Percentiles rank a stretch among this genome's conserved stretches.
phyloP scores from a whole-genome alignment of 1,140 invertebrate species.

The Potamilus streckersoni region DNA sequence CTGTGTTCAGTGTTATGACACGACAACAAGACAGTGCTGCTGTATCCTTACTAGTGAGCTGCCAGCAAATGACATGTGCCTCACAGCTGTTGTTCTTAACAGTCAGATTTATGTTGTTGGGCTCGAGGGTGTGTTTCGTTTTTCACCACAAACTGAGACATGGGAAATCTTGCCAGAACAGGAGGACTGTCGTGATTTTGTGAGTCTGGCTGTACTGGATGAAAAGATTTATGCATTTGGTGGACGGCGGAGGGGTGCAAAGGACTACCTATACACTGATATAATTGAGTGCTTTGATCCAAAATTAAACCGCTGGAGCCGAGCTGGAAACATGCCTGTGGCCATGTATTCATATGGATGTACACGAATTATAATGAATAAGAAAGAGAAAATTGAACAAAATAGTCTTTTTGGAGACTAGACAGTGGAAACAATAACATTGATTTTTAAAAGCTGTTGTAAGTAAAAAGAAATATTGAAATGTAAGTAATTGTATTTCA shows the following conservation, averaged over 20 bases:
- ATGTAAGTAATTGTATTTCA: too few relatives aligned
- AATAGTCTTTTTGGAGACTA: too few relatives aligned
- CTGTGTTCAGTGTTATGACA: constrained; percentile 60
- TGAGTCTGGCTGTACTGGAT: constrained; percentile 60
- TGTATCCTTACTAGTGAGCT: constrained; percentile 42
- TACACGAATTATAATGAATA: constrained; percentile 53
- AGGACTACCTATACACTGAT: constrained; percentile 60
- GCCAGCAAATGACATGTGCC: constrained; percentile 62
- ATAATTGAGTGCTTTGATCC: constrained; percentile 59
- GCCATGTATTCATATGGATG: constrained; percentile 64
- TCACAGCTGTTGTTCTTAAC: constrained; percentile 57
- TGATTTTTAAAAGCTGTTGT: too few relatives aligned
- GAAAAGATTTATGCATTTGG: constrained; percentile 60
- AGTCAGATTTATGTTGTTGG: constrained; percentile 58
- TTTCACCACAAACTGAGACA: constrained; percentile 43
- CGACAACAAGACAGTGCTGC: constrained; percentile 41
- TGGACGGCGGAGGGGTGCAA: constrained; percentile 55
- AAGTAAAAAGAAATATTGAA: too few relatives aligned
- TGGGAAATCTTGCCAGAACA: constrained; percentile 60
- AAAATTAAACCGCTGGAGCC: constrained; percentile 44
- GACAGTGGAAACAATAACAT: too few relatives aligned
- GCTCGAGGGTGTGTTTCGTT: constrained; percentile 61
- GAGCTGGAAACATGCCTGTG: constrained; percentile 53
- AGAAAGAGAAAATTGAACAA: background rate
- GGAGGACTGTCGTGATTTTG: constrained; percentile 57